phyloP scores from a whole-genome alignment of 64 coral and sea anemone genomes.

The Montipora cactus region DNA sequence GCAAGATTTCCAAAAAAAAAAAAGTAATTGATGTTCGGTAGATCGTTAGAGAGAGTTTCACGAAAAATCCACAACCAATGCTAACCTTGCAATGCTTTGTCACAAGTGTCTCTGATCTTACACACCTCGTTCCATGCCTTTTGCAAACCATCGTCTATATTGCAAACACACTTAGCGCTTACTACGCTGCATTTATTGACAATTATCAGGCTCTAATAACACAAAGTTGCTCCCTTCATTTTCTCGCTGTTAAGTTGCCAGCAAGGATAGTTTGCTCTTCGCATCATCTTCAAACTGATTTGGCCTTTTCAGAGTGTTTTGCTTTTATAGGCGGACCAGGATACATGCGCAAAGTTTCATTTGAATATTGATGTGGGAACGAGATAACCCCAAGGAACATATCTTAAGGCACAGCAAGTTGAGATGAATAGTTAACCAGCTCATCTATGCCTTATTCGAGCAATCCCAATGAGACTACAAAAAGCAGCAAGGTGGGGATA shows the following conservation, averaged over 20 bases:
- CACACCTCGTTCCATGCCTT: too few species aligned
- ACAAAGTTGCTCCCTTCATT: conserved; percentile 9
- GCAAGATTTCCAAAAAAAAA: not conserved
- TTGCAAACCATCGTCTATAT: too few species aligned
- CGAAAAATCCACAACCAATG: too few species aligned
- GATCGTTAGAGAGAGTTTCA: not conserved
- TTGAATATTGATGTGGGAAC: not conserved
- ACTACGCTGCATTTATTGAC: not conserved
- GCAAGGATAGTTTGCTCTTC: too few species aligned
- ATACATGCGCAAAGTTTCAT: too few species aligned
- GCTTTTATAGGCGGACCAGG: too few species aligned
- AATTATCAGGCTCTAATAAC: conserved; percentile 41
- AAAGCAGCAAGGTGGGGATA: too few species aligned
- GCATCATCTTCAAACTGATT: too few species aligned
- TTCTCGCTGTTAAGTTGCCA: not conserved
- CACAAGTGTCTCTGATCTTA: too few species aligned
- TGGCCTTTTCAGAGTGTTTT: too few species aligned
- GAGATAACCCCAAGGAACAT: not conserved
- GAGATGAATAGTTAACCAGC: not conserved
- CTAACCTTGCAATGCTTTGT: too few species aligned
- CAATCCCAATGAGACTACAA: not conserved
- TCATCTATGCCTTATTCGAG: not conserved
- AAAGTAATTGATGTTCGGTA: not conserved
- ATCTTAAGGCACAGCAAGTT: not conserved
- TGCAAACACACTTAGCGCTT: not conserved